Conservation (phyloP, 2,113 vertebrate species). For the Sander lucioperca region DNA sequence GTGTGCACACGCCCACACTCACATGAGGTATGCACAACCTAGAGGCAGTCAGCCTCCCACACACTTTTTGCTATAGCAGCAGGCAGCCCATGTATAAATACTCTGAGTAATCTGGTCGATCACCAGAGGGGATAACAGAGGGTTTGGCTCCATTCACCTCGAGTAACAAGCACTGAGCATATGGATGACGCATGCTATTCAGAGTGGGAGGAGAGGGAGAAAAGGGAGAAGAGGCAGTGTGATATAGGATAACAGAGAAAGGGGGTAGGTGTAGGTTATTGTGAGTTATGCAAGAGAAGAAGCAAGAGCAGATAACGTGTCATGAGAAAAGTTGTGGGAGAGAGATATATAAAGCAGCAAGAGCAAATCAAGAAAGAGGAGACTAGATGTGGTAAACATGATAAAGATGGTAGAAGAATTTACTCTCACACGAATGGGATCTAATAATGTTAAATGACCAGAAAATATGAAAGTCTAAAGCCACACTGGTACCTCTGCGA, state of each 20-base stretch:
- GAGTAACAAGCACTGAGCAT: conserved; percentile 36
- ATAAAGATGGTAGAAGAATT: conserved; percentile 20
- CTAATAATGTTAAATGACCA: conserved; percentile 3
- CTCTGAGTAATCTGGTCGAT: conserved; percentile 64
- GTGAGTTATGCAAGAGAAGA: conserved; percentile 31
- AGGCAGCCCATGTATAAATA: conserved; percentile 64
- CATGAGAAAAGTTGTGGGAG: conserved; percentile 9
- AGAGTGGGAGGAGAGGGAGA: conserved; percentile 46
- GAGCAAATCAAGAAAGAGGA: not conserved
- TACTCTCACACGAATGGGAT: not conserved
- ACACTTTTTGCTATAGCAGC: conserved; percentile 33
- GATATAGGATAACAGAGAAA: conserved; percentile 19
- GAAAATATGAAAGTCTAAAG: not conserved
- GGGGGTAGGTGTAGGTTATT: conserved; percentile 3
- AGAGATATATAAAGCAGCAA: not conserved
- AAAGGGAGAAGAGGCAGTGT: conserved; percentile 10
- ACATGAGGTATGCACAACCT: conserved; percentile 54
- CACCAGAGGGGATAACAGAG: conserved; percentile 62
- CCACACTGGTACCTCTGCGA: not conserved
- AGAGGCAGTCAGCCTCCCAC: conserved; percentile 53
- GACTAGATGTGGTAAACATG: not conserved
- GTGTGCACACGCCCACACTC: conserved; percentile 46
- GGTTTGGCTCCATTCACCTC: conserved; percentile 61
- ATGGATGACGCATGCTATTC: conserved; percentile 47
- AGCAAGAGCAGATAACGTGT: conserved; percentile 9